These are phyloP conservation scores for Sphyrna mokarran DNA, from an alignment of 2,113 vertebrate genomes.

Conservation along the genomic window DNA sequence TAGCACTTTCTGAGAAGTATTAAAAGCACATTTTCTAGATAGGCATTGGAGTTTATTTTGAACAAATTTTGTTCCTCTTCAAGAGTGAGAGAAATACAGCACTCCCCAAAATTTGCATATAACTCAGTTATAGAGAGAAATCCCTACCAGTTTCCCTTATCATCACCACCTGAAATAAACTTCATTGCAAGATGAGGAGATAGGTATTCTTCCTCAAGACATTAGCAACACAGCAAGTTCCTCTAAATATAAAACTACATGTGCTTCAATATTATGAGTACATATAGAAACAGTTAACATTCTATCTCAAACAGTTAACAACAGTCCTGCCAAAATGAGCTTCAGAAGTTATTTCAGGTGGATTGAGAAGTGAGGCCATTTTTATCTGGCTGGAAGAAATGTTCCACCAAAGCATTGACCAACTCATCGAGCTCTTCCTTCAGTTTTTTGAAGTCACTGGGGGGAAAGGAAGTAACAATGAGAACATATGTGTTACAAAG, in stretches of 20 bases:
- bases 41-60: background rate
- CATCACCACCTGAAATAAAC: background rate
- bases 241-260: background rate
- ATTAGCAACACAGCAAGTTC: background rate
- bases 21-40: background rate
- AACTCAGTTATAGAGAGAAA: background rate
- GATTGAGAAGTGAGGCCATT: constrained; percentile 75
- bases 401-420: constrained; percentile 73
- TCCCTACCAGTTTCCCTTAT: background rate
- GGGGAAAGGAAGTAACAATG: constrained; percentile 23
- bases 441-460: constrained; percentile 72
- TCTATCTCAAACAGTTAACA: too few species aligned
- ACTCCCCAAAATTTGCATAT: background rate
- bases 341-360: background rate
- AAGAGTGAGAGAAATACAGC: background rate
- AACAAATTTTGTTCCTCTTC: background rate
- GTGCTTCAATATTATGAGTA: background rate
- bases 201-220: background rate
- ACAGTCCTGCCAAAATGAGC: background rate
- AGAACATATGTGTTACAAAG: background rate
- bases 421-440: constrained; percentile 78
- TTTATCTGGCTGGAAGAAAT: constrained; percentile 89
- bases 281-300: background rate
- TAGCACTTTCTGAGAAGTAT: background rate
- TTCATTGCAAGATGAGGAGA: too few species aligned